Conservation (phyloP, 2,113 vertebrate genomes). For the Poecilia latipinna region DNA sequence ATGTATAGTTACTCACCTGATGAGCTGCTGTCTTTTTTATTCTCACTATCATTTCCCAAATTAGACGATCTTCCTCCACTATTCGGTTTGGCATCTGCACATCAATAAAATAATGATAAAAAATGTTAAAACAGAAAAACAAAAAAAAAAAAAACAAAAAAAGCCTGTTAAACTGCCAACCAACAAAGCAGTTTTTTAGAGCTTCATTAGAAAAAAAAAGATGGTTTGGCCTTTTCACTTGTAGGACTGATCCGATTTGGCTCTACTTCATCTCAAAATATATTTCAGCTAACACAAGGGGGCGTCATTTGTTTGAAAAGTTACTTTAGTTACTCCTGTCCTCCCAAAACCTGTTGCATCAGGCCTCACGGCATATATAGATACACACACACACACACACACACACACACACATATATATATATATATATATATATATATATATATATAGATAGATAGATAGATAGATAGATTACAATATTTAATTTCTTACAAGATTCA, state of each 20-base stretch:
- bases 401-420: too few species aligned
- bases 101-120: constrained; percentile 2
- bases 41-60: accelerated
- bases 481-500: too few species aligned
- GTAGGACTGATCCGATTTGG: too few species aligned
- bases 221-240: too few species aligned
- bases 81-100: constrained; percentile 4
- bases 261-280: not conserved
- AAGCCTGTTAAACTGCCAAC: not conserved
- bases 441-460: too few species aligned
- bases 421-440: too few species aligned
- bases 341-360: constrained; percentile 55
- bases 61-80: not conserved
- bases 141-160: accelerated
- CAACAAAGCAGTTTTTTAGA: not conserved
- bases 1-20: constrained; percentile 45
- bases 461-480: too few species aligned
- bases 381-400: too few species aligned
- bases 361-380: not conserved
- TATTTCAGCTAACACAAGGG: constrained; percentile 61
- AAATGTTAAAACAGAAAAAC: not conserved
- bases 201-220: too few species aligned
- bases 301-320: constrained; percentile 56
- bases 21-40: not conserved
- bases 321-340: constrained; percentile 3